Evolutionary conservation across 2,888 invertebrate genomes (phyloP).

Genomic region (Auanema sp.): DNA sequence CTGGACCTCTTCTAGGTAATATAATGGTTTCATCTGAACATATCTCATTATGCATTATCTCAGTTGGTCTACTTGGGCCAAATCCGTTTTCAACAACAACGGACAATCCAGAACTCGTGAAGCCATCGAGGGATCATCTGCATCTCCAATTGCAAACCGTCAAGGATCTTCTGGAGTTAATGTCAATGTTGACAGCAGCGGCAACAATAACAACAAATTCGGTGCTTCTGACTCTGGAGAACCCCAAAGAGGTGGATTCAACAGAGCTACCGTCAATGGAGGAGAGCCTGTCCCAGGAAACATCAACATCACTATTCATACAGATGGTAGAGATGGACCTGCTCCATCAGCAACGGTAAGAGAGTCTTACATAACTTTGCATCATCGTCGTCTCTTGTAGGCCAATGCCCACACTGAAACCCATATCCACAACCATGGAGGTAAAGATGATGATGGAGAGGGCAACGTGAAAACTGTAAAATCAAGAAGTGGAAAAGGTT

Average conservation of each 20-base stretch:
- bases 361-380: not conserved
- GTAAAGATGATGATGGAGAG: conserved; percentile 13
- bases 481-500: conserved; percentile 10
- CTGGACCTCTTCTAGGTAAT: conserved; percentile 29
- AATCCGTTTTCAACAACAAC: conserved; percentile 25
- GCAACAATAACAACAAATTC: conserved; percentile 25
- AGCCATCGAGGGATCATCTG: conserved; percentile 7
- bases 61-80: conserved; percentile 40
- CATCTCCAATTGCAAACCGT: not conserved
- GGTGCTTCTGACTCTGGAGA: not conserved
- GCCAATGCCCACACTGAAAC: conserved; percentile 12
- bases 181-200: conserved; percentile 16
- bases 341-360: not conserved
- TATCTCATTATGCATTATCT: conserved; percentile 8
- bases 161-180: conserved; percentile 14
- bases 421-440: conserved; percentile 19
- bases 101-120: conserved; percentile 8
- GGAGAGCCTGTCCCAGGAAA: conserved; percentile 18
- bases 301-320: conserved; percentile 38
- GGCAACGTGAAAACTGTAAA: too few species aligned
- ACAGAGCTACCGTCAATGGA: conserved; percentile 14
- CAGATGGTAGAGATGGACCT: conserved; percentile 18
- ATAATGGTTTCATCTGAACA: not conserved
- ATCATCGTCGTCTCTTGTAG: not conserved
- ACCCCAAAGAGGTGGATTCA: conserved; percentile 9